Conservation (phyloP, 2,797 vertebrate species). For the Hyperoplus lanceolatus region DNA sequence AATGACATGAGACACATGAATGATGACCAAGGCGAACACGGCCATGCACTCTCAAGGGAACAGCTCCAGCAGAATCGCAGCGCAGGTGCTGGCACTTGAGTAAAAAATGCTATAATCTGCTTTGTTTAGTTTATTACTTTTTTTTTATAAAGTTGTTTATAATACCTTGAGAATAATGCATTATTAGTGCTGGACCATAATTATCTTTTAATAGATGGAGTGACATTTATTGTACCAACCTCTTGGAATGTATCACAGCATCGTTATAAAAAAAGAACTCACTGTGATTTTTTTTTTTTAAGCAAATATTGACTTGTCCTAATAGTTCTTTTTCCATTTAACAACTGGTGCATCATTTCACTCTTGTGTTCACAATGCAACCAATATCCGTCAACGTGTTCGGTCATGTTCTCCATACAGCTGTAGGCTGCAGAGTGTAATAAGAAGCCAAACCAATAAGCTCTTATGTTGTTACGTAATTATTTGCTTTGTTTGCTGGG, state of each 20-base stretch:
- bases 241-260: conserved; percentile 7
- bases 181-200: not conserved
- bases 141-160: not conserved
- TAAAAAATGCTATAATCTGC: not conserved
- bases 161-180: not conserved
- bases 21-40: conserved; percentile 7
- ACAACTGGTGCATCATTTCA: conserved; percentile 16
- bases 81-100: not conserved
- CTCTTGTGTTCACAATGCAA: not conserved
- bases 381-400: conserved; percentile 32
- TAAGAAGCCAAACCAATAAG: conserved; percentile 52
- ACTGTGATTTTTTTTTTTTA: not conserved
- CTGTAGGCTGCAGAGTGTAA: conserved; percentile 33
- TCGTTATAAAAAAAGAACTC: not conserved
- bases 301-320: not conserved
- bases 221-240: not conserved
- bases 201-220: no score
- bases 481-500: conserved; percentile 52
- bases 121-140: not conserved
- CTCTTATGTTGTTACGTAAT: conserved; percentile 42
- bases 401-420: conserved; percentile 39
- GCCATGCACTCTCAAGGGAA: not conserved
- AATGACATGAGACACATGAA: conserved; percentile 21
- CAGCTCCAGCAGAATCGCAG: not conserved
- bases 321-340: not conserved